These are phyloP conservation scores for Vulpes lagopus DNA, from an alignment of 2,113 vertebrate species.

Conservation along the genomic window DNA sequence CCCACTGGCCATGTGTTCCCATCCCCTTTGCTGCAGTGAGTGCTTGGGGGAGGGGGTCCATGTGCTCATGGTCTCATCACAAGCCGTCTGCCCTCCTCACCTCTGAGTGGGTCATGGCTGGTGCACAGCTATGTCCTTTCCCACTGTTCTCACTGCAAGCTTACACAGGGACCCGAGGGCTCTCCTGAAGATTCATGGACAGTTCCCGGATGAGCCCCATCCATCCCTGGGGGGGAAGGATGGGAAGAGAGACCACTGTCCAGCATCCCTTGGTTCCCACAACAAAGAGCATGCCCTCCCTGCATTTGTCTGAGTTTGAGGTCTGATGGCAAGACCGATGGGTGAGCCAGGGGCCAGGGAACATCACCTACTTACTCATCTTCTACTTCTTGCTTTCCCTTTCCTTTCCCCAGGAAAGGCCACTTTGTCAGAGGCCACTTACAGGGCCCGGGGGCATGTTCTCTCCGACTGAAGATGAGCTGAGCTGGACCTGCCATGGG, in stretches of 20 bases:
- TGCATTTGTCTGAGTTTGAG: neutral
- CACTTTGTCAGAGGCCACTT: neutral
- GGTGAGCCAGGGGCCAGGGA: neutral
- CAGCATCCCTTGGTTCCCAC: neutral
- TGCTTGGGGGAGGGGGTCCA: neutral
- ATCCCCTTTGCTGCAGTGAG: too few relatives aligned
- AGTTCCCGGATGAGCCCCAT: neutral
- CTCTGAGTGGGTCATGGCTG: neutral
- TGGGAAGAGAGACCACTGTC: neutral
- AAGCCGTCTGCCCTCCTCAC: neutral
- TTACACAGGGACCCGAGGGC: accelerated
- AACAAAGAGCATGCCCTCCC: neutral
- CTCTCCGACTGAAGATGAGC: neutral
- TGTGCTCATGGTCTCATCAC: neutral
- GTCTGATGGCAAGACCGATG: neutral
- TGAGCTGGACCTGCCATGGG: accelerated
- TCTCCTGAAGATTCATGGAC: neutral
- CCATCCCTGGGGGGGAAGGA: neutral
- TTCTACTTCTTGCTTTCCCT: neutral
- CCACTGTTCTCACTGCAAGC: neutral
- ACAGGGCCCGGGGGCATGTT: neutral
- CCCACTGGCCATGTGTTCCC: neutral
- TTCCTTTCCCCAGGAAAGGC: neutral
- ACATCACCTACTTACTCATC: accelerated
- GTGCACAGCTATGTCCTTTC: neutral